Base-by-base conservation (phyloP, 2,797 vertebrate species). In the Setipinna tenuifilis region DNA sequence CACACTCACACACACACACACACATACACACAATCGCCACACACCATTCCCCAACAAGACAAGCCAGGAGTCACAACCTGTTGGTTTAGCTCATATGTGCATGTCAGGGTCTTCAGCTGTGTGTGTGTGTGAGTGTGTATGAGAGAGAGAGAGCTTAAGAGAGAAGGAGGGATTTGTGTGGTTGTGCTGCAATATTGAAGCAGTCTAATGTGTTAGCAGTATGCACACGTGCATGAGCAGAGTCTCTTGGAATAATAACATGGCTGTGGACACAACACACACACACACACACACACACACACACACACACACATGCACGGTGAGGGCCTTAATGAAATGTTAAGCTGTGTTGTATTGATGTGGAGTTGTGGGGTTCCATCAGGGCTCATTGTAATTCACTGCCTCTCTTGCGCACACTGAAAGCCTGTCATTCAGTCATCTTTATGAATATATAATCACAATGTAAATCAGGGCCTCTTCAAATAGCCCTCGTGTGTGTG, bases 361-460 rank as follows among this genome's bases (percentile, higher is more conserved):
- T 78, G 71, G 71, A 78, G 71, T 78, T 78, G 71, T 78, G 71
- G 35, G 71, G 35, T 31, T 44, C 35, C 31, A 17, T 78, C 16
- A 41, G 35, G 21, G 31, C 35, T 78, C 71, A 78, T 78, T 78
- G 71, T 78, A 78, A 78, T 78, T 78, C 71, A 78, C 71, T 78
- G 71, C 17, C 71, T 78, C 35, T 44, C 71, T 78, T n/a, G 31
- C 71, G 7, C 35, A 31, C 16, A 78, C 71, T 78, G 71, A 78
- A 78, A 78, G 31, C 6, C 71, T 78, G 71, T 78, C 71, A 78
- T 78, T 78, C 71, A 78, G 16, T 17, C 71, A 44, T 41, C 71
- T 78, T 78, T 78, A 78, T 78, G 71, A 94, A 96, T 96, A 97
- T 95, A 96, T 96, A 96, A 97, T 96, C 96, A 97, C 88, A 90